phyloP scores from a whole-genome alignment of 2,797 vertebrate genomes.

The Mycteria americana region DNA sequence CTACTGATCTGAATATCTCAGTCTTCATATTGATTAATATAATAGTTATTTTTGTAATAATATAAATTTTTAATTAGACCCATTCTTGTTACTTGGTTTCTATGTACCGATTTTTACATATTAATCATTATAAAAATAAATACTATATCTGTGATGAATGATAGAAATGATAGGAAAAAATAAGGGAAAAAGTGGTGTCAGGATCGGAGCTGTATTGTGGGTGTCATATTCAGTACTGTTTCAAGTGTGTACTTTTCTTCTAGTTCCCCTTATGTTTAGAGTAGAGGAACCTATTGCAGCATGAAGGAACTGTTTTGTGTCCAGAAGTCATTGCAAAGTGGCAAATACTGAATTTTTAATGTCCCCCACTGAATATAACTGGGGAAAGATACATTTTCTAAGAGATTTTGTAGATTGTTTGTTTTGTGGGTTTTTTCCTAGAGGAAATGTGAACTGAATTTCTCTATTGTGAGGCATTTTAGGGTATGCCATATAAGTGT shows the following conservation, averaged over 20 bases:
- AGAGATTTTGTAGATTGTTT: conserved; percentile 14
- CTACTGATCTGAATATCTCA: conserved; percentile 18
- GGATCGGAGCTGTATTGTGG: neutral
- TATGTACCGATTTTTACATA: neutral
- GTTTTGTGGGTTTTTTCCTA: neutral
- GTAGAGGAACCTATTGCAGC: neutral
- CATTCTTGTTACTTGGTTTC: conserved; percentile 30
- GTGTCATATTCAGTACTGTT: neutral
- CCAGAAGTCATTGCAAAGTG: conserved; percentile 22
- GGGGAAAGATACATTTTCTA: conserved; percentile 29
- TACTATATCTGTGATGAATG: neutral
- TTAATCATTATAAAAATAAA: conserved; percentile 40
- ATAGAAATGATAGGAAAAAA: neutral
- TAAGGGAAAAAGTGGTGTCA: neutral
- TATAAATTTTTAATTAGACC: conserved; percentile 37
- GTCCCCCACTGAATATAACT: neutral
- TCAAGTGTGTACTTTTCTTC: neutral
- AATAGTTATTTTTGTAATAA: conserved; percentile 48
- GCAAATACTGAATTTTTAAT: conserved; percentile 63
- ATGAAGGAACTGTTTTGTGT: conserved; percentile 30
- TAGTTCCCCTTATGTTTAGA: neutral
- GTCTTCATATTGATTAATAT: conserved; percentile 45
- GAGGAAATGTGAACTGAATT: neutral
- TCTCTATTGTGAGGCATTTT: conserved; percentile 9
- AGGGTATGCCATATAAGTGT: neutral